A percentile compares a stretch with the other conserved stretches of the same genome.
These are phyloP conservation scores for Falco rusticolus DNA, from an alignment of 2,797 vertebrate genomes.

Conservation along the genomic window DNA sequence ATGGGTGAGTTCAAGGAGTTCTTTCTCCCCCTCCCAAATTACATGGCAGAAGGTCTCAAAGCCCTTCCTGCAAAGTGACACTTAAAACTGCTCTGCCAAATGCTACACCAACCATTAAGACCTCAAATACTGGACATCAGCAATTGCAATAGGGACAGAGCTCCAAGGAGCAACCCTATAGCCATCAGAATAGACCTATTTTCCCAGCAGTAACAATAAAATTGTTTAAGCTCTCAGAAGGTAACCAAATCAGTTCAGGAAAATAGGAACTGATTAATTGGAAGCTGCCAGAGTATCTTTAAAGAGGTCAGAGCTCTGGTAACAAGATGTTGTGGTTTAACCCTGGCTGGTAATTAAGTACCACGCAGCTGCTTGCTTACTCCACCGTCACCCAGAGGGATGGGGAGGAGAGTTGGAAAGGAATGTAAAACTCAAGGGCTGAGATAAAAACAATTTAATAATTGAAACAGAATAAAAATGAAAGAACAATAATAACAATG, in stretches of 20 bases:
- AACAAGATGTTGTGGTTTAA: not conserved
- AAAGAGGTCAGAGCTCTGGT: not conserved
- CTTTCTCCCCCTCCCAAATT: not conserved
- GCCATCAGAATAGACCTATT: not conserved
- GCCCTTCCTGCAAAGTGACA: not conserved
- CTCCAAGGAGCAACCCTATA: not conserved
- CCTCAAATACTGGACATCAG: rapidly evolving
- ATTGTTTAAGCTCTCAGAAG: not conserved
- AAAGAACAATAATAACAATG: no score
- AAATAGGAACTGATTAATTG: not conserved
- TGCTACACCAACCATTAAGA: not conserved
- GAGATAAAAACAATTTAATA: no score
- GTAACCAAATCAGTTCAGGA: not conserved
- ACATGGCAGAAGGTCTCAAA: not conserved
- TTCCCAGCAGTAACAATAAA: not conserved
- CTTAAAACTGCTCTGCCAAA: not conserved
- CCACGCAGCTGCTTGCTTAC: no score
- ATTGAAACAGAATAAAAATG: no score
- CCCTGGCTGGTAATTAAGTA: no score
- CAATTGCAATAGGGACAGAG: not conserved
- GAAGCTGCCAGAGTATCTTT: not conserved
- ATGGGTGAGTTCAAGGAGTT: not conserved
- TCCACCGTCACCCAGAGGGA: no score
- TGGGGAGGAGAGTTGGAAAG: no score
- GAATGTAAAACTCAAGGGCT: no score